phyloP scores from a whole-genome alignment of 2,113 vertebrate genomes.

The Miniopterus natalensis region DNA sequence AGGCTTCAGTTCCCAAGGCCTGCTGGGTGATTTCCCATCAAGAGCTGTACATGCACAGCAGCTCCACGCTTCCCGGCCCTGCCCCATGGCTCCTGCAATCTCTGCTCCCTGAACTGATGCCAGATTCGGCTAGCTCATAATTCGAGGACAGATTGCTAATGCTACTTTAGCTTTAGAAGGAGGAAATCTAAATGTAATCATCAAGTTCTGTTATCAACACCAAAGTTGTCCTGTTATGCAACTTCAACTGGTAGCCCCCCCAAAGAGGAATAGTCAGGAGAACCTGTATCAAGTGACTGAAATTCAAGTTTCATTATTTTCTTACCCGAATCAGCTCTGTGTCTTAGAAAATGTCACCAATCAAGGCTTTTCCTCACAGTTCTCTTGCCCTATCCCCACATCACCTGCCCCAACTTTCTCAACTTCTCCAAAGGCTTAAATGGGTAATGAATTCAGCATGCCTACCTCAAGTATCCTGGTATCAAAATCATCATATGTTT shows the following conservation, averaged over 20 bases:
- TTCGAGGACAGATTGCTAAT: neutral
- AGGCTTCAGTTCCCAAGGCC: neutral
- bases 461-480: conserved; percentile 96
- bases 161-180: neutral
- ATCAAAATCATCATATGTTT: conserved; percentile 95
- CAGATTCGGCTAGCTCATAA: neutral
- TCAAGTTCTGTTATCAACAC: neutral
- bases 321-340: neutral
- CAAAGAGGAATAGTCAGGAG: neutral
- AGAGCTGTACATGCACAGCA: neutral
- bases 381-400: neutral
- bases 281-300: neutral
- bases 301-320: neutral
- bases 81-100: too few relatives aligned
- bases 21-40: neutral
- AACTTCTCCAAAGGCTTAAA: neutral
- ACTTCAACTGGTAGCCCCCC: neutral
- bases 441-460: neutral
- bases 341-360: neutral
- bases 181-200: neutral
- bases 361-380: neutral
- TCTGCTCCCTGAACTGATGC: neutral
- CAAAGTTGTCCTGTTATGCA: neutral
- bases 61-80: neutral
- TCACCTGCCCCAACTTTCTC: neutral